phyloP scores from a whole-genome alignment of 1,140 invertebrate genomes.

The Paralvinella palmiformis region DNA sequence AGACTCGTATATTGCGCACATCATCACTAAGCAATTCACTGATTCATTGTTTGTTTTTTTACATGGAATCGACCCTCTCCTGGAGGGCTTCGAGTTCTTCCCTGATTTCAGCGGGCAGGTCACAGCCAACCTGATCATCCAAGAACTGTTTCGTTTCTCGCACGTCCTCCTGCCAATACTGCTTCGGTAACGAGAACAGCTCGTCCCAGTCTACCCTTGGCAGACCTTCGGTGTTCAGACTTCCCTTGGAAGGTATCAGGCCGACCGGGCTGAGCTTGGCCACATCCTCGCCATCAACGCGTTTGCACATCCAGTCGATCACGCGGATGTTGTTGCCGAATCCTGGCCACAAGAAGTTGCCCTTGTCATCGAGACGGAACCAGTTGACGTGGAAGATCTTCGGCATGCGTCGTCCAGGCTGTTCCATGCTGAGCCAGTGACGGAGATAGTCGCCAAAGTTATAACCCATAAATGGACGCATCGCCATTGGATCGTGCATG shows the following conservation, averaged over 20 bases:
- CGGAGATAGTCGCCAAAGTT: conserved; percentile 94
- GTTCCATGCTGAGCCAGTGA: conserved; percentile 84
- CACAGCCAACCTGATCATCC: conserved; percentile 67
- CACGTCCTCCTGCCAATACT: conserved; percentile 89
- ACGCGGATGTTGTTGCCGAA: conserved; percentile 95
- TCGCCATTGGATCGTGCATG: conserved; percentile 99
- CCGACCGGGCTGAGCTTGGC: conserved; percentile 41
- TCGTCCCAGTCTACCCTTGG: conserved; percentile 56
- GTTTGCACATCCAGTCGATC: conserved; percentile 85
- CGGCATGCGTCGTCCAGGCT: conserved; percentile 16
- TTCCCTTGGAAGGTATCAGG: conserved; percentile 34
- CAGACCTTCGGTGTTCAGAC: conserved; percentile 10
- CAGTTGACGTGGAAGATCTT: conserved; percentile 95
- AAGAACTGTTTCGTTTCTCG: conserved; percentile 81
- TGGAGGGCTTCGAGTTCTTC: conserved; percentile 69
- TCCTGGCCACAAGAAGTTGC: conserved; percentile 94
- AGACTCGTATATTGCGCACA: too few relatives aligned
- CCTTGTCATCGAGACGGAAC: conserved; percentile 79
- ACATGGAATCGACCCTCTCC: conserved; percentile 34
- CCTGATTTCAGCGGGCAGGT: conserved; percentile 73
- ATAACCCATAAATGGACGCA: conserved; percentile 99
- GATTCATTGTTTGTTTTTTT: neutral
- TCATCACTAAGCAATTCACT: too few relatives aligned
- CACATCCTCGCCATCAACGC: conserved; percentile 66
- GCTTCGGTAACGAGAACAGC: conserved; percentile 78